Evolutionary conservation across 2,888 invertebrate genomes (phyloP).

Genomic region (Cryptocephalus primarius): DNA sequence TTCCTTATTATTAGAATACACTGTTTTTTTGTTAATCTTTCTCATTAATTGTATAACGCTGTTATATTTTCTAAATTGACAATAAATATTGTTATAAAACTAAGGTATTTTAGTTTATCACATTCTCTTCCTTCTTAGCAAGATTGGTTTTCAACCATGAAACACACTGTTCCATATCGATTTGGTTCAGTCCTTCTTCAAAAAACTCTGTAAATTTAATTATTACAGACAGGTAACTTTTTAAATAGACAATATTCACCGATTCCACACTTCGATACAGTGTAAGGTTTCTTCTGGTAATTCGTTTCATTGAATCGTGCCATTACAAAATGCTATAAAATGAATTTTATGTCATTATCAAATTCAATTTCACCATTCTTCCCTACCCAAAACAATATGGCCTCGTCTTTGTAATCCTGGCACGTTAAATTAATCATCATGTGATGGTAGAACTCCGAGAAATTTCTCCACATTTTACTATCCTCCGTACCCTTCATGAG

Average conservation of each 20-base stretch:
- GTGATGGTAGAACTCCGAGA: slow-evolving; percentile 5
- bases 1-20: too few species aligned
- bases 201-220: too few species aligned
- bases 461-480: slow-evolving; percentile 5
- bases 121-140: too few species aligned
- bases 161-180: too few species aligned
- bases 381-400: slow-evolving; percentile 5
- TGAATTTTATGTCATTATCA: neutral
- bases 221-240: too few species aligned
- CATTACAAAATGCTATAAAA: slow-evolving; percentile 3
- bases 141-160: too few species aligned
- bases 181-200: too few species aligned
- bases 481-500: slow-evolving; percentile 5
- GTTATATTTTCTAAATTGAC: too few species aligned
- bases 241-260: neutral
- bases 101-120: too few species aligned
- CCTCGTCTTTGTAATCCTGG: slow-evolving; percentile 1
- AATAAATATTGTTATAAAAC: too few species aligned
- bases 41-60: too few species aligned
- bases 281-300: neutral
- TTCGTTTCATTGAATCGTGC: slow-evolving; percentile 2
- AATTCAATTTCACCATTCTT: neutral
- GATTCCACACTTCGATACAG: neutral
- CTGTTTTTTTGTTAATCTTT: too few species aligned
- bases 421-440: slow-evolving; percentile 6